phyloP scores from a whole-genome alignment of 2,113 vertebrate genomes.

The Leptosomus discolor region DNA sequence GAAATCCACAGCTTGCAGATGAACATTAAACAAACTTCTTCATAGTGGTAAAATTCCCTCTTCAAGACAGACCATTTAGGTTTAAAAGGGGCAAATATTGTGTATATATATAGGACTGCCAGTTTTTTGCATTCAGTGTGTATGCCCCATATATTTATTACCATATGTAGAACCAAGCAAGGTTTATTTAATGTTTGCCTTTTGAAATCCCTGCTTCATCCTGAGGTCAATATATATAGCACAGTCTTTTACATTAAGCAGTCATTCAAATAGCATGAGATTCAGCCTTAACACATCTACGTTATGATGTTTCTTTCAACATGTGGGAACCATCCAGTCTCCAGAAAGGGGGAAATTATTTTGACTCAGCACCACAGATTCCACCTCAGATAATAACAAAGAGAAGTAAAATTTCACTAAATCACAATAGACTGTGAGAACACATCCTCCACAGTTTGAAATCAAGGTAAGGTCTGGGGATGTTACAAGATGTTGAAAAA shows the following conservation, averaged over 20 bases:
- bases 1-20: background rate
- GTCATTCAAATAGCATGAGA: rapidly evolving
- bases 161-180: background rate
- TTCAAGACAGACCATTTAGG: background rate
- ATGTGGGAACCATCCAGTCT: background rate
- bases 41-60: background rate
- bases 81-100: background rate
- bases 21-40: background rate
- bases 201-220: background rate
- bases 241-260: background rate
- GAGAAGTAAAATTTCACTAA: background rate
- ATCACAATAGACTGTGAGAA: background rate
- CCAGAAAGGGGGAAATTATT: background rate
- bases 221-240: background rate
- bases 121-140: background rate
- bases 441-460: background rate
- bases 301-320: background rate
- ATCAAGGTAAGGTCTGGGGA: background rate
- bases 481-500: background rate
- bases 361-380: background rate
- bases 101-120: too few relatives aligned
- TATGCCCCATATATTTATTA: background rate
- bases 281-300: background rate
- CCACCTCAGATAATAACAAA: background rate
- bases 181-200: background rate